phyloP scores from a whole-genome alignment of 2,113 vertebrate species.

The Oreotragus oreotragus region DNA sequence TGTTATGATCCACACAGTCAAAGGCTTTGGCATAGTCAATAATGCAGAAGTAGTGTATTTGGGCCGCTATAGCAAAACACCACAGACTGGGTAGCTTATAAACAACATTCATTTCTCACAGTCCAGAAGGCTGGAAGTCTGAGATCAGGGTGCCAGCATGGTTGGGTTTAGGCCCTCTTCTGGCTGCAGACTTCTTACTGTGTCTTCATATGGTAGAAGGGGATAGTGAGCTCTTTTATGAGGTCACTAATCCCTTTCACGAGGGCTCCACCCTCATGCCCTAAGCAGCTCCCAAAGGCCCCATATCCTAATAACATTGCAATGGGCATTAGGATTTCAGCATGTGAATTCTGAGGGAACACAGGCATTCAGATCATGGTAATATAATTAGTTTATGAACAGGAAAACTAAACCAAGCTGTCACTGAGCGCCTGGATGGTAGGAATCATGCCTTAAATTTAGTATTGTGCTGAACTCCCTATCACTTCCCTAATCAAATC shows the following conservation, averaged over 20 bases:
- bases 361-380: neutral
- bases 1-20: neutral
- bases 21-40: neutral
- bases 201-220: neutral
- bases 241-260: neutral
- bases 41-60: neutral
- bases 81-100: neutral
- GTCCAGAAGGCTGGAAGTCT: neutral
- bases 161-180: neutral
- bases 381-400: neutral
- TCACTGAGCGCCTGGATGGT: neutral
- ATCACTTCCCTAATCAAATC: neutral
- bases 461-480: neutral
- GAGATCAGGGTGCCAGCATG: neutral
- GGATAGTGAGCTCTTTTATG: neutral
- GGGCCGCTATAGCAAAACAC: neutral
- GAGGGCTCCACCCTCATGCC: neutral
- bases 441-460: neutral
- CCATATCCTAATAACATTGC: neutral
- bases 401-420: neutral
- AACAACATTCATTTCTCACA: neutral
- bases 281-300: neutral
- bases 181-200: neutral
- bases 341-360: neutral
- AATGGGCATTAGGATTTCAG: neutral